These are phyloP conservation scores for Nezara viridula DNA, from an alignment of 2,888 invertebrate species.

Conservation along the genomic window DNA sequence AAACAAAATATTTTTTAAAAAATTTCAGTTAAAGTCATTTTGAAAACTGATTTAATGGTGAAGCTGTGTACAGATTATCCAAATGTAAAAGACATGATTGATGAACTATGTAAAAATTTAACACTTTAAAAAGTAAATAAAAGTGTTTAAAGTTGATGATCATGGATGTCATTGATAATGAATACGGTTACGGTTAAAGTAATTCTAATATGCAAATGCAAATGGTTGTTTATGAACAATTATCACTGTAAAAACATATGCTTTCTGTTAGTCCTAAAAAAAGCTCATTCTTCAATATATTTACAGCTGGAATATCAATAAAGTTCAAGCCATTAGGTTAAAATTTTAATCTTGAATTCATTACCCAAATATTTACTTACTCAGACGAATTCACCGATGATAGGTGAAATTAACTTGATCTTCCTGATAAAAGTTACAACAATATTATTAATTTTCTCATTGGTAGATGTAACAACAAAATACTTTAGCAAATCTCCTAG, in stretches of 20 bases:
- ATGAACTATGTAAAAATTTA: not conserved
- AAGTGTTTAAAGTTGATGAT: too few relatives aligned
- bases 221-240: not conserved
- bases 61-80: not conserved
- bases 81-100: not conserved
- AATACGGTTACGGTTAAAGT: not conserved
- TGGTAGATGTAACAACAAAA: not conserved
- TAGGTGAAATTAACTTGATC: conserved; percentile 17
- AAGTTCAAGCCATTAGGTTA: conserved; percentile 1
- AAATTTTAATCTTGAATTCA: conserved; percentile 7
- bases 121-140: too few relatives aligned
- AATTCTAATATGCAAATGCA: not conserved
- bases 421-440: conserved; percentile 40
- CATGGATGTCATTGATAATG: not conserved
- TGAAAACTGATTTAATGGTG: too few relatives aligned
- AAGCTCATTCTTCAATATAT: conserved; percentile 29
- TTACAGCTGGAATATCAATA: not conserved
- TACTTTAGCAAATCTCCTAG: not conserved
- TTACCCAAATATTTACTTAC: conserved; percentile 35
- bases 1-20: too few relatives aligned
- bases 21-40: too few relatives aligned
- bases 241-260: not conserved
- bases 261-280: not conserved
- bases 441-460: not conserved
- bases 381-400: conserved; percentile 7